These are phyloP conservation scores for Nothobranchius kuhntae DNA, from an alignment of 2,113 vertebrate species.

Conservation along the genomic window DNA sequence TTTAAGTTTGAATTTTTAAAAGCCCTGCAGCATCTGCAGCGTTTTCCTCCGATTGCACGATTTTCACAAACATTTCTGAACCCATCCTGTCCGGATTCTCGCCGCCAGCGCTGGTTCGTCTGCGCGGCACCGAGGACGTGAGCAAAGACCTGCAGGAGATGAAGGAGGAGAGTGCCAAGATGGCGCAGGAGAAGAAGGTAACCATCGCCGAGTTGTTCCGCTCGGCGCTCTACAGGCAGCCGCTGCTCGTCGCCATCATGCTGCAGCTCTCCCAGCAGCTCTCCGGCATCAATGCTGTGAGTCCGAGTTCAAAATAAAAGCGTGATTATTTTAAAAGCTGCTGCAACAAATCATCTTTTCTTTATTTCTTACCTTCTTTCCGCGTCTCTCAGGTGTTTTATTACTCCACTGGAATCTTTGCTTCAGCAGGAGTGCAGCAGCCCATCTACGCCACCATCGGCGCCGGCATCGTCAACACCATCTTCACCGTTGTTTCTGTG, in stretches of 20 bases:
- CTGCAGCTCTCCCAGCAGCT: conserved; percentile 97
- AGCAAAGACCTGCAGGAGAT: conserved; percentile 89
- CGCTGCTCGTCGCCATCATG: conserved; percentile 87
- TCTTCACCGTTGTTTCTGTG: conserved; percentile 94
- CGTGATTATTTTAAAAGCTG: too few relatives aligned
- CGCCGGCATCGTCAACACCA: conserved; percentile 88
- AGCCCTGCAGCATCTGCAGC: too few relatives aligned
- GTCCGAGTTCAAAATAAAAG: conserved; percentile 30
- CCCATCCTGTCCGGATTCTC: rapidly evolving
- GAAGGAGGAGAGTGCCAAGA: conserved; percentile 92
- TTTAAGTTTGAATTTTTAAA: too few relatives aligned
- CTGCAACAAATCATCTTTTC: too few relatives aligned
- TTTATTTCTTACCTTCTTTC: background rate
- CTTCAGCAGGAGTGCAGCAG: conserved; percentile 84
- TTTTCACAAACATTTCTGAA: background rate
- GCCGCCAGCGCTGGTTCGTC: conserved; percentile 83
- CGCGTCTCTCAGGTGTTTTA: conserved; percentile 88
- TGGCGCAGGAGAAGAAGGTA: conserved; percentile 89
- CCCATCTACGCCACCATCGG: conserved; percentile 94
- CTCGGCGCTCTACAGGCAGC: conserved; percentile 82
- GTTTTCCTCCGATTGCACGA: too few relatives aligned
- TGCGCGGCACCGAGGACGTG: conserved; percentile 88
- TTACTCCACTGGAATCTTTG: conserved; percentile 93
- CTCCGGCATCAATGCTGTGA: conserved; percentile 96
- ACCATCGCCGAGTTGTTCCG: conserved; percentile 90